phyloP scores from a whole-genome alignment of 1,140 invertebrate genomes.

The Drosophila saltans region DNA sequence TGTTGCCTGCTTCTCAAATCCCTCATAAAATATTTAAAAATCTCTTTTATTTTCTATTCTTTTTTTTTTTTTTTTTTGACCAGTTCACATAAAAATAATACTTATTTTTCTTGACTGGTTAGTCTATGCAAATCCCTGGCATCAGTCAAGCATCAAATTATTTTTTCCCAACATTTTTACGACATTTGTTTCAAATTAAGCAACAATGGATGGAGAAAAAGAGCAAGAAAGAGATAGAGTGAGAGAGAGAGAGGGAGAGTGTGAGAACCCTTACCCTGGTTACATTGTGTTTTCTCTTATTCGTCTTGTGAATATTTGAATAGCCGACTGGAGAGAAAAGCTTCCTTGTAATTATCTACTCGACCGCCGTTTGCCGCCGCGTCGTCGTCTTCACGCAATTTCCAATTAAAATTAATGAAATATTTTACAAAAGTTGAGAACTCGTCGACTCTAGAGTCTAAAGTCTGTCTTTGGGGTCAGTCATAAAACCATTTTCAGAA shows the following conservation, averaged over 20 bases:
- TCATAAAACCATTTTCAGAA: conserved; percentile 72
- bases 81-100: conserved; percentile 18
- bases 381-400: conserved; percentile 67
- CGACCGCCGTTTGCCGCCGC: conserved; percentile 37
- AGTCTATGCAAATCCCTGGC: conserved; percentile 36
- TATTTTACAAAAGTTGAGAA: conserved; percentile 52
- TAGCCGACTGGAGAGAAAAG: conserved; percentile 34
- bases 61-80: conserved; percentile 7
- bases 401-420: conserved; percentile 82
- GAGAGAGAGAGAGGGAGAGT: not conserved
- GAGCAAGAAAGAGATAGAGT: not conserved
- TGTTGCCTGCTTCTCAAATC: conserved; percentile 7
- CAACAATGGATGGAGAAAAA: conserved; percentile 1
- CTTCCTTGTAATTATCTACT: conserved; percentile 73
- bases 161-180: conserved; percentile 66
- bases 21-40: conserved; percentile 43
- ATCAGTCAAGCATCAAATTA: conserved; percentile 77
- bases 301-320: conserved; percentile 62
- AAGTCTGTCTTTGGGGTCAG: conserved; percentile 48
- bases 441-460: not conserved
- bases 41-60: not conserved
- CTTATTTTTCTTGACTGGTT: conserved; percentile 23
- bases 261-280: not conserved
- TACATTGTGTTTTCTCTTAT: conserved; percentile 43
- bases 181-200: conserved; percentile 80